Base-by-base conservation (phyloP, 2,113 vertebrate species). In the human (Homo sapiens) region DNA sequence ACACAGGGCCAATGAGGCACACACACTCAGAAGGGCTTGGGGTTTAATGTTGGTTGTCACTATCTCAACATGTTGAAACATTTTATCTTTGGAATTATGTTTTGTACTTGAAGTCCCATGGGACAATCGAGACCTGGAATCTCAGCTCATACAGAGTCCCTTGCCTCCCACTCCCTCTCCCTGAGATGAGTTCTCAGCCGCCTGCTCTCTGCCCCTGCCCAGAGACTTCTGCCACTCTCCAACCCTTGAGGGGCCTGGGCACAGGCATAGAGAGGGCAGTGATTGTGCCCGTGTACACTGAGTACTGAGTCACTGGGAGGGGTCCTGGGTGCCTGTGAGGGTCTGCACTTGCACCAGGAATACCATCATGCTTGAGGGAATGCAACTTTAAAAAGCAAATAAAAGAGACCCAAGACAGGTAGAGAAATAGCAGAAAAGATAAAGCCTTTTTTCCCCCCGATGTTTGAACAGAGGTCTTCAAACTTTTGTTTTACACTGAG, bases 281-380 rank as follows among this genome's bases (percentile, higher is more conserved):
- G 9, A n/a, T 2, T 50, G 45, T 45, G 23, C 27, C 61, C 30
- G 3, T 25, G 5, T 73, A 64, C 5, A 27, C 27, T 64, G 61
- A 64, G 4, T 68, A 14, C 27, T 92, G 23, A 43, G 38, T 87
- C 50, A 75, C 8, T 1, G 8, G 18, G 14, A 20, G 45, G n/a
- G 6, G 38, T 32, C 22, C 30, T 38, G 23, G 30, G 32, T 13
- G 3, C 18, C 50, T 61, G 14, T 23, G 78, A n/a, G 45, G 20
- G 6, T 45, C 68, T 81, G 5, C 4, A 3, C 10, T 70, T 52
- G 11, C 35, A 7, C 32, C 12, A 12, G 10, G 16, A 45, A 8
- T 55, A 9, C 57, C 23, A 14, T 52, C 0, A 0, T 76, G 50
- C 20, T 9, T 18, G 43, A 80, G 2, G 14, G 12, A 80, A 6